phyloP scores from a whole-genome alignment of 1,140 invertebrate genomes.

The Hylyphantes graminicola region DNA sequence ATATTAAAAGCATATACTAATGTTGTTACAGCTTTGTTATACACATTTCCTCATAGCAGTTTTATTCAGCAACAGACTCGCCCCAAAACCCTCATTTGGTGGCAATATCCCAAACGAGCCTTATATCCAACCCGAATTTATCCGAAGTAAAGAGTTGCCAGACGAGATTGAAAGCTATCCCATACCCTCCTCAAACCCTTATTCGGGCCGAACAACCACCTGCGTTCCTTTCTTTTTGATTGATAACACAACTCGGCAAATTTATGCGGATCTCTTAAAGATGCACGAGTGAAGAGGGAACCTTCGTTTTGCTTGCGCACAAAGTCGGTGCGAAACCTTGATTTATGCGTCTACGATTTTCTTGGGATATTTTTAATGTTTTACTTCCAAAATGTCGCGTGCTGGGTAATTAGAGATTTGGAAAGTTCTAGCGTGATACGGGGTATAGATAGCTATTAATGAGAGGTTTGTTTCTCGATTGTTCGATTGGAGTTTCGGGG shows the following conservation, averaged over 20 bases:
- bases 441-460: no score
- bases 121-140: no score
- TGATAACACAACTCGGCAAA: conserved; percentile 31
- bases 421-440: no score
- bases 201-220: conserved; percentile 12
- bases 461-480: no score
- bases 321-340: neutral
- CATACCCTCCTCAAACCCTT: neutral
- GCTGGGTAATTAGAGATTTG: no score
- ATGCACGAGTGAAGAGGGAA: conserved; percentile 32
- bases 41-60: no score
- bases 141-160: neutral
- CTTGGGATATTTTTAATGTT: conserved; percentile 11
- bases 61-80: no score
- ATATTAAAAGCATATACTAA: no score
- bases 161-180: conserved; percentile 31
- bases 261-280: conserved; percentile 43
- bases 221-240: conserved; percentile 47
- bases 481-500: no score
- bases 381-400: no score
- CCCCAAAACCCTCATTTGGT: conserved; percentile 17
- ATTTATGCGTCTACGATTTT: conserved; percentile 32
- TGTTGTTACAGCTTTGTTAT: no score
- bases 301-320: conserved; percentile 2
- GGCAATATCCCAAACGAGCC: conserved; percentile 1